phyloP scores from a whole-genome alignment of 2,888 invertebrate species.

The Spicauda simplicius region DNA sequence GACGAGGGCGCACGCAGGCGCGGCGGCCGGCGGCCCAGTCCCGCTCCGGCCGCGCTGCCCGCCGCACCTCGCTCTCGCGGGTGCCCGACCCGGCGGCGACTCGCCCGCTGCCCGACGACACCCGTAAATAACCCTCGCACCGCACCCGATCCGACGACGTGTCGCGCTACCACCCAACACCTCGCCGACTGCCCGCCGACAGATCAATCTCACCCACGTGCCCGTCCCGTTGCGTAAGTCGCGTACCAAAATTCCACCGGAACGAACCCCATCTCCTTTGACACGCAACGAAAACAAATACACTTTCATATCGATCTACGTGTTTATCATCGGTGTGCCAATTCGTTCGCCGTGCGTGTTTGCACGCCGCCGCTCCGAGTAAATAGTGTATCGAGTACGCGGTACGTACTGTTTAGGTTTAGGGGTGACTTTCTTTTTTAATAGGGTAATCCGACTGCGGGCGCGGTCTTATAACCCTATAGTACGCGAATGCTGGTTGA shows the following conservation, averaged over 20 bases:
- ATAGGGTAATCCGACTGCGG: conserved; percentile 69
- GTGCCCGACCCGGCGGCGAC: conserved; percentile 71
- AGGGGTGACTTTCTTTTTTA: conserved; percentile 60
- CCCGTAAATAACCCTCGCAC: conserved; percentile 45
- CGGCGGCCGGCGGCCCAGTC: conserved; percentile 68
- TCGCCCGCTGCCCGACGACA: conserved; percentile 64
- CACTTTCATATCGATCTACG: conserved; percentile 68
- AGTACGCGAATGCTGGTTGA: conserved; percentile 70
- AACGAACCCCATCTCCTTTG: conserved; percentile 74
- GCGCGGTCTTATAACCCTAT: conserved; percentile 70
- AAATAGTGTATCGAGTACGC: conserved; percentile 55
- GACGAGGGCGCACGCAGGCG: conserved; percentile 54
- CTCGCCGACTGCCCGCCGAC: conserved; percentile 24
- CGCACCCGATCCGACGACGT: conserved; percentile 42
- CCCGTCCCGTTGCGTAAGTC: conserved; percentile 77
- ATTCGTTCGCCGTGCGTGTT: conserved; percentile 53
- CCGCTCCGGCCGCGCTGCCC: conserved; percentile 77
- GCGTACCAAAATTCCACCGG: conserved; percentile 53
- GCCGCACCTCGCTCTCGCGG: conserved; percentile 72
- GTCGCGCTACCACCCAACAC: conserved; percentile 34
- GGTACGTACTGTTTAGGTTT: conserved; percentile 46
- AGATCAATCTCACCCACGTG: conserved; percentile 57
- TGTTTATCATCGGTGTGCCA: conserved; percentile 63
- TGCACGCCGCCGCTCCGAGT: conserved; percentile 50
- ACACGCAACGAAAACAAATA: conserved; percentile 72